Evolutionary conservation across 2,113 vertebrate genomes (phyloP).

Genomic region (Uropsilus gracilis): DNA sequence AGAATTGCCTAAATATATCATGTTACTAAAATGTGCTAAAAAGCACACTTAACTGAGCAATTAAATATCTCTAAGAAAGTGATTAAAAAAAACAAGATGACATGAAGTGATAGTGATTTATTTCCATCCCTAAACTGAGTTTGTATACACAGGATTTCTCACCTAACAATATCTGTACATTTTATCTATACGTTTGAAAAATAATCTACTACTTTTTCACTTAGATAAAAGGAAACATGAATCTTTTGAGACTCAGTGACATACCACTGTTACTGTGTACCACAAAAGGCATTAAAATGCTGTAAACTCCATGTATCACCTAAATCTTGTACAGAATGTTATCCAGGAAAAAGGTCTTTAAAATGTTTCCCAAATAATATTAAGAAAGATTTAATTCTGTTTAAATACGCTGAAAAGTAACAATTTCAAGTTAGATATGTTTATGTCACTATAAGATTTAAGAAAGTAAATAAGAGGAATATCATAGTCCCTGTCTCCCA

Average conservation of each 20-base stretch:
- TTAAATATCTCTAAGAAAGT: not conserved
- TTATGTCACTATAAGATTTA: not conserved
- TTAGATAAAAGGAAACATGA: not conserved
- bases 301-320: not conserved
- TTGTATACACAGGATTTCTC: not conserved
- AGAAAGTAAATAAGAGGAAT: not conserved
- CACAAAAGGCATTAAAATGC: not conserved
- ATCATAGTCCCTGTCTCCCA: not conserved
- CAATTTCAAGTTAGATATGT: not conserved
- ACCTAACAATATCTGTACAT: not conserved
- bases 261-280: not conserved
- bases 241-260: not conserved
- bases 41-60: not conserved
- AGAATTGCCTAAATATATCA: not conserved
- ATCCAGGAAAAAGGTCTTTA: not conserved
- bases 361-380: not conserved
- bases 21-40: not conserved
- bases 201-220: not conserved
- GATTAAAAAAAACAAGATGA: not conserved
- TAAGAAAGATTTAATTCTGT: not conserved
- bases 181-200: not conserved
- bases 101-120: not conserved
- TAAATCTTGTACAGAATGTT: not conserved
- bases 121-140: not conserved
- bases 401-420: not conserved